phyloP scores from a whole-genome alignment of 2,797 vertebrate genomes.

The Merluccius polli region DNA sequence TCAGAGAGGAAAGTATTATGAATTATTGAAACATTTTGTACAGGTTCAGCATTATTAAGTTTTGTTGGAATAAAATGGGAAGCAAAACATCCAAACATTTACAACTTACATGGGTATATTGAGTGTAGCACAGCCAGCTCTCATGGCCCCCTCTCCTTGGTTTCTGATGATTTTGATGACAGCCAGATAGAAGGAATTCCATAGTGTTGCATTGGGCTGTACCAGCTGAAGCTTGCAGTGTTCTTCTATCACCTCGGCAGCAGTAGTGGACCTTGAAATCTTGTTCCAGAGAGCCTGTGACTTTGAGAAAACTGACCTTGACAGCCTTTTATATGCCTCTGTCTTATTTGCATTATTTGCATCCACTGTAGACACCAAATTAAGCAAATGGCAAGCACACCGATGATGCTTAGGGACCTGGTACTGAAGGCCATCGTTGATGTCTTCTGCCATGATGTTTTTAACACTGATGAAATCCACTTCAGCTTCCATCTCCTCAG shows the following conservation, averaged over 20 bases:
- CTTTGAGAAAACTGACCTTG: not conserved
- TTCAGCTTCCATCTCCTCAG: not conserved
- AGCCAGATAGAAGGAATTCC: not conserved
- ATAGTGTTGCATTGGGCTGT: not conserved
- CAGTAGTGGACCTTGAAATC: not conserved
- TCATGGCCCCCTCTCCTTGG: not conserved
- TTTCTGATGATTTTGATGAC: not conserved
- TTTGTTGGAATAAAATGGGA: not conserved
- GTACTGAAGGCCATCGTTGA: not conserved
- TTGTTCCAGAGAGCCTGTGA: not conserved
- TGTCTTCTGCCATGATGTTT: not conserved
- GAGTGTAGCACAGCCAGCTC: not conserved
- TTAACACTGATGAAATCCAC: not conserved
- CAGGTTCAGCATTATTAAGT: not conserved
- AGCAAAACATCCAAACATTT: not conserved
- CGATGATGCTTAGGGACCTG: not conserved
- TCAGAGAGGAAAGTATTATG: too few species aligned
- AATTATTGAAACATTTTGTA: not conserved
- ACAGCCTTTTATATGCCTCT: not conserved
- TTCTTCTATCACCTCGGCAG: not conserved
- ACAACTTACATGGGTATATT: not conserved
- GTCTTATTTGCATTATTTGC: not conserved
- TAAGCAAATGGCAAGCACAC: not conserved
- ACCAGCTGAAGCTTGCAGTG: not conserved
- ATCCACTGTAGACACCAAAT: not conserved